Evolutionary conservation across 2,888 invertebrate genomes (phyloP).

Genomic region (Oeneis ivallda): DNA sequence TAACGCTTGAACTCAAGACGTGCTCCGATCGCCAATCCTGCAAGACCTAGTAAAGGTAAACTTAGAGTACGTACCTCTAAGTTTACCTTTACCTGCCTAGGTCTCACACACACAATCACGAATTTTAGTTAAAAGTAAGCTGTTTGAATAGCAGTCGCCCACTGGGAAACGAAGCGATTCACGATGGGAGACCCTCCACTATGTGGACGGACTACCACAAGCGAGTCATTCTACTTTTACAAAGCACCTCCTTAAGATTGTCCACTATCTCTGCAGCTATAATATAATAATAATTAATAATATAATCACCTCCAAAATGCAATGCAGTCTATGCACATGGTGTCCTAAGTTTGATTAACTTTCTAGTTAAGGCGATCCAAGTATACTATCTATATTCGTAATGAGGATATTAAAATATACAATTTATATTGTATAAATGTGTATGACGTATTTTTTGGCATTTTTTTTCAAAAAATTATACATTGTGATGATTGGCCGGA

Average conservation of each 20-base stretch:
- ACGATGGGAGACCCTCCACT: no score
- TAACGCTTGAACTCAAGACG: no score
- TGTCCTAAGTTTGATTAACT: slow-evolving; percentile 60
- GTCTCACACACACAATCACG: no score
- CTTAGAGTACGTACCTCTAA: no score
- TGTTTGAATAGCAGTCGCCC: no score
- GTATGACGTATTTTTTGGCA: slow-evolving; percentile 69
- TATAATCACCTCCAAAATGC: slow-evolving; percentile 72
- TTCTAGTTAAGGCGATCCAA: slow-evolving; percentile 71
- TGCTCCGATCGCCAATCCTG: no score
- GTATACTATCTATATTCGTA: slow-evolving; percentile 66
- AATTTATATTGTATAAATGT: slow-evolving; percentile 43
- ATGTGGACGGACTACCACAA: no score
- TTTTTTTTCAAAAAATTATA: slow-evolving; percentile 46
- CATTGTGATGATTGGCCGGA: slow-evolving; percentile 54
- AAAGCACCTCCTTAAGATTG: neutral
- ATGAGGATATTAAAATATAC: slow-evolving; percentile 65
- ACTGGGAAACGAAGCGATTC: no score
- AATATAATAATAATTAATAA: neutral
- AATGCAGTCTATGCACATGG: slow-evolving; percentile 74
- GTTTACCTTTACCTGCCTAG: no score
- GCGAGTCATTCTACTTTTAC: neutral
- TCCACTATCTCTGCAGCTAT: neutral
- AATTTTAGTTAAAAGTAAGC: no score
- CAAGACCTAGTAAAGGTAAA: no score